Percentiles rank a stretch among this genome's conserved stretches.
phyloP scores from a whole-genome alignment of 2,113 vertebrate species.

The Danionella cerebrum region DNA sequence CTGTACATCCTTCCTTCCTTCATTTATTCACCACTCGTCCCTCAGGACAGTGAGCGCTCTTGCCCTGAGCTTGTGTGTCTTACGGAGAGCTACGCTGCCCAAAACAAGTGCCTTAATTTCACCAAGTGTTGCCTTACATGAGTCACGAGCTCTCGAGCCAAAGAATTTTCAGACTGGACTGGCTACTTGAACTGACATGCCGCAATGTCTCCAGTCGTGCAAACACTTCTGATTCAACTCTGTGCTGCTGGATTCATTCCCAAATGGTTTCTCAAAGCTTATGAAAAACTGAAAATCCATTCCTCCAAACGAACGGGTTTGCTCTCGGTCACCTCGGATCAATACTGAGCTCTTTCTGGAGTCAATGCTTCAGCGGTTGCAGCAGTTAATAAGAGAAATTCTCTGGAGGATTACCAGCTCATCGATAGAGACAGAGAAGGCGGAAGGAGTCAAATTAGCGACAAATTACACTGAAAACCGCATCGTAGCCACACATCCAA shows the following conservation, averaged over 20 bases:
- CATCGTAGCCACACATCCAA: background rate
- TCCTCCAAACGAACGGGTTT: conserved; percentile 10
- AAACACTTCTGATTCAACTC: background rate
- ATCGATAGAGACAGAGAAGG: conserved; percentile 14
- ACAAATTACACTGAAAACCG: no score
- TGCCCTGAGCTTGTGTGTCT: background rate
- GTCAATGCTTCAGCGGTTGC: conserved; percentile 14
- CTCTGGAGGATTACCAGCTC: conserved; percentile 17
- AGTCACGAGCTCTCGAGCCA: conserved; percentile 18
- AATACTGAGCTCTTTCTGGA: conserved; percentile 33
- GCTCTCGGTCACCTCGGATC: conserved; percentile 16
- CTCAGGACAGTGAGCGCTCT: background rate
- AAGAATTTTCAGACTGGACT: conserved; percentile 13
- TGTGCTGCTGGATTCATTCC: background rate
- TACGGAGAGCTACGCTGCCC: background rate
- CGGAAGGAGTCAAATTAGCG: no score
- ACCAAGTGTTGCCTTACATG: background rate
- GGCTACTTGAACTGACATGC: background rate
- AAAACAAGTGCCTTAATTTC: conserved; percentile 27
- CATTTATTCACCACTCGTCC: background rate
- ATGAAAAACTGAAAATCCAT: conserved; percentile 32
- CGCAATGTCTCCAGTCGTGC: background rate
- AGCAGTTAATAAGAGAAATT: conserved; percentile 33
- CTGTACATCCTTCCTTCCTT: conserved; percentile 9
- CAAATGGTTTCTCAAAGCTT: background rate